Conservation (phyloP, 2,888 invertebrate species). For the Petrophora chlorosata region DNA sequence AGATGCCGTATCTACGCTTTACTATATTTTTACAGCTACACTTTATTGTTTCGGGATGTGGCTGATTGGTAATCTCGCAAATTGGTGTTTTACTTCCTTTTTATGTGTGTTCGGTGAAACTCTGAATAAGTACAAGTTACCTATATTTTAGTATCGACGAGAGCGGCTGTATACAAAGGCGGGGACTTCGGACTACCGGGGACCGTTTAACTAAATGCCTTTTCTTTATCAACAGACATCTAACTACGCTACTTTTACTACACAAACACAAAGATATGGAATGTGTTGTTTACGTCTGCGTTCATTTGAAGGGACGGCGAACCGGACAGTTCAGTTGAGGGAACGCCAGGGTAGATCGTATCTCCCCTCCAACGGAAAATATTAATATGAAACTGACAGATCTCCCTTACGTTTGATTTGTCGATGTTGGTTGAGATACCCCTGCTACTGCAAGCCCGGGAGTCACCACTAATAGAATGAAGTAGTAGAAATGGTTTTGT, state of each 20-base stretch:
- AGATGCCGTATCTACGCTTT: background rate
- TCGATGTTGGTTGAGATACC: background rate
- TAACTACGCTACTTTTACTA: too few species aligned
- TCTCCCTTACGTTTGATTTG: constrained; percentile 8
- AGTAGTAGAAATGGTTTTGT: too few species aligned
- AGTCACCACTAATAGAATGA: too few species aligned
- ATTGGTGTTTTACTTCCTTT: constrained; percentile 12
- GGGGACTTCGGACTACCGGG: too few species aligned
- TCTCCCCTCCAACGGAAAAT: constrained; percentile 10
- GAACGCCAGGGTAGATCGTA: constrained; percentile 8
- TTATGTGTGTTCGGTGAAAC: background rate
- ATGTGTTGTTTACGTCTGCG: too few species aligned
- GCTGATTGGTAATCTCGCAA: constrained; percentile 11
- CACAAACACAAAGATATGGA: too few species aligned
- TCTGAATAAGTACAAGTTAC: background rate
- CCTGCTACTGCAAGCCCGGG: too few species aligned
- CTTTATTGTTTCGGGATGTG: constrained; percentile 7
- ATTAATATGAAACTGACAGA: constrained; percentile 7
- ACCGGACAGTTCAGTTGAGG: background rate
- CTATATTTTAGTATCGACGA: too few species aligned
- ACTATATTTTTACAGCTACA: background rate
- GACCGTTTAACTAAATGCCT: too few species aligned
- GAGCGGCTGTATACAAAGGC: too few species aligned
- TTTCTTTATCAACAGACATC: too few species aligned
- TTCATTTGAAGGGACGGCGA: too few species aligned